phyloP scores from a whole-genome alignment of 2,888 invertebrate genomes.

The Pemphredon lugubris region DNA sequence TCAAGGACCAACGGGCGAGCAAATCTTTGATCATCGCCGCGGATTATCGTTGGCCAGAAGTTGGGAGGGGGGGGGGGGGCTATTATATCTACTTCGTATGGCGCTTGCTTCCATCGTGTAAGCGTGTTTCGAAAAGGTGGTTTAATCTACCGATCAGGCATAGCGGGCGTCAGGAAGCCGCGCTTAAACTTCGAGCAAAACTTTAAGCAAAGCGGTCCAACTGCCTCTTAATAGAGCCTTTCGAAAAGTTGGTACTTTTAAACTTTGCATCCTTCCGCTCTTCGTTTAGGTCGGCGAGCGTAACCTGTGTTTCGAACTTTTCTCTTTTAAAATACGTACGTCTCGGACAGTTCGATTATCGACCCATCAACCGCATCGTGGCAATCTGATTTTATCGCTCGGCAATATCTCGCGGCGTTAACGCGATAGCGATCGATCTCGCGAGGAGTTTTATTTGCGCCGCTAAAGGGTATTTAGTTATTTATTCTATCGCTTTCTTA shows the following conservation, averaged over 20 bases:
- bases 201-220: conserved; percentile 47
- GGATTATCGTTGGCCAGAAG: conserved; percentile 27
- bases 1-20: conserved; percentile 27
- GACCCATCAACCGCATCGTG: neutral
- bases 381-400: too few species aligned
- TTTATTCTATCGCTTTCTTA: too few species aligned
- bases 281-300: conserved; percentile 12
- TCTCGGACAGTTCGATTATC: neutral
- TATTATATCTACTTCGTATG: conserved; percentile 40
- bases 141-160: conserved; percentile 59
- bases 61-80: conserved; percentile 17
- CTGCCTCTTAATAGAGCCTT: conserved; percentile 55
- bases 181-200: conserved; percentile 53
- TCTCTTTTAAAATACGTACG: conserved; percentile 34
- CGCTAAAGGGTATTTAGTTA: too few species aligned
- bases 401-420: too few species aligned
- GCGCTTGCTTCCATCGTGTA: conserved; percentile 26
- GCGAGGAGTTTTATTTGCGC: too few species aligned
- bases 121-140: conserved; percentile 52
- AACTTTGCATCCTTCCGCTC: conserved; percentile 40
- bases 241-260: conserved; percentile 50
- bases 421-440: too few species aligned
- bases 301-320: conserved; percentile 19
- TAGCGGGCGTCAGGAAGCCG: conserved; percentile 42
- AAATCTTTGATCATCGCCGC: conserved; percentile 47